Conservation (phyloP, 30 jellyfish, hydroid and myxozoan genomes). For the Rhopilema esculentum region DNA sequence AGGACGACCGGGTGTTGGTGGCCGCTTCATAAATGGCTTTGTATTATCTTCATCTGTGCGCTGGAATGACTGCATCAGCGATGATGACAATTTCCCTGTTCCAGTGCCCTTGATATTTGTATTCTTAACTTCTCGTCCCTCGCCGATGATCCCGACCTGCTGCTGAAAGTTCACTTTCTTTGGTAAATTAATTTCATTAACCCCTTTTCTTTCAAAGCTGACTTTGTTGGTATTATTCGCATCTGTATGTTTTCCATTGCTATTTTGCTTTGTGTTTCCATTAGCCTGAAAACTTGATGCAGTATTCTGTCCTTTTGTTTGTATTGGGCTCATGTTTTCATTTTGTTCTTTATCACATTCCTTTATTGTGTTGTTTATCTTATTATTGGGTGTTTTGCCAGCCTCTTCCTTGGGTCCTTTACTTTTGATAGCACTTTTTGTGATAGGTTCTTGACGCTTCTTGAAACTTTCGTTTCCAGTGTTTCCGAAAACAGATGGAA, state of each 20-base stretch:
- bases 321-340: background rate
- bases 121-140: background rate
- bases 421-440: background rate
- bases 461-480: background rate
- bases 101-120: background rate
- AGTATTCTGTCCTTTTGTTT: background rate
- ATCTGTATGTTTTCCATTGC: background rate
- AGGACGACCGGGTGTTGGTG: constrained; percentile 40
- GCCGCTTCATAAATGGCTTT: constrained; percentile 17
- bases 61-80: constrained; percentile 25
- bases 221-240: background rate
- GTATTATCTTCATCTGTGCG: background rate
- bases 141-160: constrained; percentile 29
- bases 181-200: background rate
- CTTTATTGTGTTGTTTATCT: background rate
- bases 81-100: constrained; percentile 39
- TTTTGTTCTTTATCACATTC: background rate
- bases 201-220: background rate
- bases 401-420: background rate
- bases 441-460: background rate
- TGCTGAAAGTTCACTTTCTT: constrained; percentile 41
- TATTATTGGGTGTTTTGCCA: background rate
- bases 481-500: constrained; percentile 33
- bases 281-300: background rate
- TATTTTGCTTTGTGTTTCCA: background rate